Percentiles rank a stretch among this genome's conserved stretches.
Evolutionary conservation across 2,888 invertebrate species (phyloP).

Genomic region (Caenorhabditis sp.): DNA sequence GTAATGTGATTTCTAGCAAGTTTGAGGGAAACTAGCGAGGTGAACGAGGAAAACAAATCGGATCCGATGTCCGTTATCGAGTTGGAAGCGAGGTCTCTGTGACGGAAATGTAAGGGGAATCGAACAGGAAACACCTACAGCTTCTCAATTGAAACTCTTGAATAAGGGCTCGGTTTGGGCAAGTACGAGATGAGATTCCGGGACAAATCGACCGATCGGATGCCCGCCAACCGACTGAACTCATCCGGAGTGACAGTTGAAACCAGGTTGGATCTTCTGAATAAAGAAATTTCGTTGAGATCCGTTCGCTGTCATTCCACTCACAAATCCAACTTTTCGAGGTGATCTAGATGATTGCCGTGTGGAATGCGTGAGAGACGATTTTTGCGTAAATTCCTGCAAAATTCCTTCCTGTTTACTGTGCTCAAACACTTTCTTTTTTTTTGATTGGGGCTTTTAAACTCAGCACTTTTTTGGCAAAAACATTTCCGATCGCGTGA

Average conservation of each 20-base stretch:
- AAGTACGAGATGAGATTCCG: constrained; percentile 56
- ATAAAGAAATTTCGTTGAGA: not conserved
- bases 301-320: not conserved
- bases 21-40: constrained; percentile 55
- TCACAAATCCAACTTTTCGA: constrained; percentile 65
- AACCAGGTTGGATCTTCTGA: constrained; percentile 61
- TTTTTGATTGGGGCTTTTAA: too few relatives aligned
- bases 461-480: not conserved
- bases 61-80: constrained; percentile 59
- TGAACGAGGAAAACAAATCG: constrained; percentile 57
- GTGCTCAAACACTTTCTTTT: too few relatives aligned
- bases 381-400: constrained; percentile 65
- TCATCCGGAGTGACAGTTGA: constrained; percentile 37
- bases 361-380: constrained; percentile 58
- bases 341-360: constrained; percentile 34
- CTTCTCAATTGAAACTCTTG: constrained; percentile 27
- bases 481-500: constrained; percentile 21
- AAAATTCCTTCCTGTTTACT: too few relatives aligned
- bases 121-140: constrained; percentile 21
- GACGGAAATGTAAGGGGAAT: too few relatives aligned
- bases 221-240: constrained; percentile 31
- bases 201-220: constrained; percentile 59
- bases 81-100: constrained; percentile 68
- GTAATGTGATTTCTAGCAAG: constrained; percentile 65
- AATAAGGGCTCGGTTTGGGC: constrained; percentile 25